These are phyloP conservation scores for zebrafish (Danio rerio) DNA, from an alignment of 2,113 vertebrate species.

Conservation along the genomic window GRCz12tu NC_133197.1:25736001-25736500, in stretches of 20 bases:
- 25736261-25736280: neutral
- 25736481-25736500: too few relatives aligned
- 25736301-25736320: neutral
- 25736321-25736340: neutral
- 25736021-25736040: constrained; percentile 12
- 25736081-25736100: neutral
- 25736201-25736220: neutral
- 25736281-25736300: neutral
- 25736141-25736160: neutral
- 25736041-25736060: neutral
- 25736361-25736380: too few relatives aligned
- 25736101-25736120: neutral
- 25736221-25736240: neutral
- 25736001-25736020: constrained; percentile 39
- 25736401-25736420: too few relatives aligned
- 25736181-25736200: neutral
- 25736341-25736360: too few relatives aligned
- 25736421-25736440: too few relatives aligned
- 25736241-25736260: constrained; percentile 10
- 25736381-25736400: too few relatives aligned
- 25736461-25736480: too few relatives aligned
- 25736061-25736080: neutral
- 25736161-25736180: neutral
- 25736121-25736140: neutral
- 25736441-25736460: too few relatives aligned